Percentiles rank a stretch among this genome's conserved stretches.
These are phyloP conservation scores for Rallus crepitans DNA, from an alignment of 2,797 vertebrate species.

Conservation along the genomic window DNA sequence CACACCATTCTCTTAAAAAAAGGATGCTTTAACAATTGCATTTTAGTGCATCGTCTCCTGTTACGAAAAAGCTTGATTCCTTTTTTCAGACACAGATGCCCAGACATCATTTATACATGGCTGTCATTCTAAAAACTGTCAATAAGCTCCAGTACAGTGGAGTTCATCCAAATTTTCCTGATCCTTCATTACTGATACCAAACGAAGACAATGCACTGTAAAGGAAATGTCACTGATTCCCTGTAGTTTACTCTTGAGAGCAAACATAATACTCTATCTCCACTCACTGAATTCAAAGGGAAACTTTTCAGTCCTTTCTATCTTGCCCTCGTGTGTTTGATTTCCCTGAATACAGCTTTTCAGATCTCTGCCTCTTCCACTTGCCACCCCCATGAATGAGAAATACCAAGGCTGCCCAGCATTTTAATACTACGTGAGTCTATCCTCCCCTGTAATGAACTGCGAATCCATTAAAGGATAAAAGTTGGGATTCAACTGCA, in stretches of 20 bases:
- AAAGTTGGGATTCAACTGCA: constrained; percentile 42
- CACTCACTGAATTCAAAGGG: not conserved
- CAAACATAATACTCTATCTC: constrained; percentile 19
- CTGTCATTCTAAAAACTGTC: constrained; percentile 6
- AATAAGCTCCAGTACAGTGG: constrained; percentile 8
- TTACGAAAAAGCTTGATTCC: not conserved
- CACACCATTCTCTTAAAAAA: not conserved
- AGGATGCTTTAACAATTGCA: not conserved
- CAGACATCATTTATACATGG: not conserved
- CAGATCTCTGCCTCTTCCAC: constrained; percentile 29
- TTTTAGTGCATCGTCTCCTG: not conserved
- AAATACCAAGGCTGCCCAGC: constrained; percentile 47
- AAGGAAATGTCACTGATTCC: constrained; percentile 61
- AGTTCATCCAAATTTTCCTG: constrained; percentile 53
- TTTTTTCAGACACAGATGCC: constrained; percentile 29
- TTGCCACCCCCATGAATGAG: constrained; percentile 3
- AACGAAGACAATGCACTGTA: constrained; percentile 50
- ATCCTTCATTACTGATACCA: constrained; percentile 49
- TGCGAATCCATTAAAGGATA: constrained; percentile 59
- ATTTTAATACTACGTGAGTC: constrained; percentile 23
- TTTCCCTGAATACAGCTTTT: constrained; percentile 52
- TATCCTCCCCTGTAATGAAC: constrained; percentile 44
- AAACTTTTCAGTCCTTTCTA: constrained; percentile 12
- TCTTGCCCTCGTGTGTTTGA: constrained; percentile 29
- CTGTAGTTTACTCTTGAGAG: constrained; percentile 27